Conservation (phyloP, 53 echinoderm and acorn worm species). For the Stichopus horrens region DNA sequence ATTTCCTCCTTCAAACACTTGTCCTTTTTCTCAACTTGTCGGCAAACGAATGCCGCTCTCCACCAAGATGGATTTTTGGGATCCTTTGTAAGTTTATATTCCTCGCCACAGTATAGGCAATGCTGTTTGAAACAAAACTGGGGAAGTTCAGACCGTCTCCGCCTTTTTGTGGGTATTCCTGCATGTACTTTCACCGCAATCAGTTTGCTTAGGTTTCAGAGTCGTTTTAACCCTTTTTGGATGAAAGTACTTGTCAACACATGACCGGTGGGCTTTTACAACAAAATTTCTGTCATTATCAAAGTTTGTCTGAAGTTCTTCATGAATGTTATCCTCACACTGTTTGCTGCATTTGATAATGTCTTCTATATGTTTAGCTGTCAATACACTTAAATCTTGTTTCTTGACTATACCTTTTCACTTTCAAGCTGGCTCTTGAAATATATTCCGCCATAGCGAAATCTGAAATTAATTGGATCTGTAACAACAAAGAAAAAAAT, state of each 20-base stretch:
- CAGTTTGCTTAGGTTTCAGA: constrained; percentile 22
- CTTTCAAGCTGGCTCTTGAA: constrained; percentile 43
- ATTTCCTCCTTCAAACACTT: constrained; percentile 47
- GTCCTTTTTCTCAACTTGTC: constrained; percentile 42
- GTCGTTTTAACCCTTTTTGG: constrained; percentile 35
- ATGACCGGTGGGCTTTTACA: constrained; percentile 38
- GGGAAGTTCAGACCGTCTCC: constrained; percentile 37
- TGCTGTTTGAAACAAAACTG: constrained; percentile 44
- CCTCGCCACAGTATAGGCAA: constrained; percentile 59
- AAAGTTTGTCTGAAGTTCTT: constrained; percentile 3
- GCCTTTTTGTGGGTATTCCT: constrained; percentile 41
- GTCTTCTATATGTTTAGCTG: constrained; percentile 25
- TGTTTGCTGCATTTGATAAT: constrained; percentile 15
- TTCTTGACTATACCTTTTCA: constrained; percentile 24
- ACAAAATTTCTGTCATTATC: constrained; percentile 12
- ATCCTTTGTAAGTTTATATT: constrained; percentile 49
- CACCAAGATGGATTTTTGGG: constrained; percentile 54
- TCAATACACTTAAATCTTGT: constrained; percentile 15
- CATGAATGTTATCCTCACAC: constrained; percentile 37
- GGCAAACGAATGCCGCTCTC: constrained; percentile 52
- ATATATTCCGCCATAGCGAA: constrained; percentile 39
- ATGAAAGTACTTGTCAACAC: constrained; percentile 47
- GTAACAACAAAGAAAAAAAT: constrained; percentile 2
- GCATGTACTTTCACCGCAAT: constrained; percentile 11
- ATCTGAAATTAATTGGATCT: not conserved